Percentiles rank a stretch among this genome's conserved stretches.
Conservation (phyloP, 2,797 vertebrate species). For the Harpagifer antarcticus region DNA sequence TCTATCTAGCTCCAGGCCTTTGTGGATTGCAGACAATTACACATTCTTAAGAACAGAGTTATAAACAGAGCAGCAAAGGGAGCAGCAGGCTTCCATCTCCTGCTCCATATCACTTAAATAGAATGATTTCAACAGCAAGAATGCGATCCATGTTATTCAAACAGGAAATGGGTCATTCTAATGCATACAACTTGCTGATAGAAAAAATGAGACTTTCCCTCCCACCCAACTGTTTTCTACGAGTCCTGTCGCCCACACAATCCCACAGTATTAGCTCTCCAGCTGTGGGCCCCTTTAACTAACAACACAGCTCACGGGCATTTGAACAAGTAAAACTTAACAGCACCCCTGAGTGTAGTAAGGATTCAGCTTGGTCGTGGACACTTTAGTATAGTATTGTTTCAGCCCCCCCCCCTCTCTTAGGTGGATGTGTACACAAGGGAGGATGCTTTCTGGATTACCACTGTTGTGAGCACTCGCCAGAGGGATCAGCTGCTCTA, state of each 20-base stretch:
- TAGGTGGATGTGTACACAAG: constrained; percentile 48
- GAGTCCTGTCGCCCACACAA: constrained; percentile 27
- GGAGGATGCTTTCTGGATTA: constrained; percentile 55
- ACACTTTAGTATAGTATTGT: constrained; percentile 29
- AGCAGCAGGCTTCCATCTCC: constrained; percentile 27
- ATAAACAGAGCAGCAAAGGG: constrained; percentile 57
- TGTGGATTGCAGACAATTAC: constrained; percentile 36
- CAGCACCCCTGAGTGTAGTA: constrained; percentile 7
- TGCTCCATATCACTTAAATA: constrained; percentile 35
- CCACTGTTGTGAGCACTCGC: constrained; percentile 28
- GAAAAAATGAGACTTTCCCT: constrained; percentile 45
- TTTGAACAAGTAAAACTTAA: constrained; percentile 42
- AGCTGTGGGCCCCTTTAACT: constrained; percentile 5
- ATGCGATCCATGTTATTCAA: constrained; percentile 21
- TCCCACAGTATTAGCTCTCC: constrained; percentile 30
- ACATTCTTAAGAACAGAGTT: constrained; percentile 43
- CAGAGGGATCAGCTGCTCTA: constrained; percentile 73
- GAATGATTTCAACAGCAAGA: constrained; percentile 12
- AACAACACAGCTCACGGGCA: constrained; percentile 23
- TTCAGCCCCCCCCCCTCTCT: not conserved
- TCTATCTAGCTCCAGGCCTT: constrained; percentile 23
- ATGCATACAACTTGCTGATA: constrained; percentile 11
- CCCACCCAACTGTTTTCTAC: constrained; percentile 48
- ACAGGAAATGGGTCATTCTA: constrained; percentile 21
- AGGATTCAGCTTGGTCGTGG: constrained; percentile 29